These are phyloP conservation scores for Rhyzopertha dominica DNA, from an alignment of 1,140 invertebrate genomes.

Conservation along the genomic window DNA sequence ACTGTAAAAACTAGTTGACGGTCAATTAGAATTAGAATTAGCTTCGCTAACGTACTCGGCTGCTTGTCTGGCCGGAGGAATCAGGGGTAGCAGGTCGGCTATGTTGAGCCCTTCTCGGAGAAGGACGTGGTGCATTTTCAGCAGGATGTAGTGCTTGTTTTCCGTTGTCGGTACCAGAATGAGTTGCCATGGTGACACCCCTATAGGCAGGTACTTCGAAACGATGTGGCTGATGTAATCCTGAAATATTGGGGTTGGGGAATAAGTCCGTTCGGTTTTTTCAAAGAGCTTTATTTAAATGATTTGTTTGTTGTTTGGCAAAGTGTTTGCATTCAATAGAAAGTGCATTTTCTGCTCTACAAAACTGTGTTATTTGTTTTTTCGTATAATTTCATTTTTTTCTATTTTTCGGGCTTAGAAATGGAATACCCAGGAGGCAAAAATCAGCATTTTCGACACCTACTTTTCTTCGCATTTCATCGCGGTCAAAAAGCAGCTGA, in stretches of 20 bases:
- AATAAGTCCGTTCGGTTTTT: too few species aligned
- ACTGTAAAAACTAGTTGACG: constrained; percentile 13
- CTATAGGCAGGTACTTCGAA: constrained; percentile 65
- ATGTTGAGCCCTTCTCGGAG: constrained; percentile 64
- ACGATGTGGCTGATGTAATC: constrained; percentile 73
- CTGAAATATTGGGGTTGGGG: constrained; percentile 53
- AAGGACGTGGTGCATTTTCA: constrained; percentile 70
- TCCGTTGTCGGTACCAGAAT: constrained; percentile 62
- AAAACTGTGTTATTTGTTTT: too few species aligned
- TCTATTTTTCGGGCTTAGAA: too few species aligned
- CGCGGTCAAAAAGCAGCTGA: too few species aligned
- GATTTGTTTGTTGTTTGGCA: too few species aligned
- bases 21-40: constrained; percentile 3
- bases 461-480: too few species aligned
- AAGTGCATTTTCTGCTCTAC: too few species aligned
- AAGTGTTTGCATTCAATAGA: too few species aligned
- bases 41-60: constrained; percentile 31
- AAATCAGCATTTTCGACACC: too few species aligned
- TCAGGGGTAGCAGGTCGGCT: constrained; percentile 67
- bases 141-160: constrained; percentile 64
- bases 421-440: too few species aligned
- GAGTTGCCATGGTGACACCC: constrained; percentile 75
- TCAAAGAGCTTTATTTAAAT: too few species aligned
- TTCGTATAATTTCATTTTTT: too few species aligned
- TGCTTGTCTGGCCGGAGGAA: constrained; percentile 46